These are phyloP conservation scores for Bovichtus diacanthus DNA, from an alignment of 2,797 vertebrate species.

Conservation along the genomic window DNA sequence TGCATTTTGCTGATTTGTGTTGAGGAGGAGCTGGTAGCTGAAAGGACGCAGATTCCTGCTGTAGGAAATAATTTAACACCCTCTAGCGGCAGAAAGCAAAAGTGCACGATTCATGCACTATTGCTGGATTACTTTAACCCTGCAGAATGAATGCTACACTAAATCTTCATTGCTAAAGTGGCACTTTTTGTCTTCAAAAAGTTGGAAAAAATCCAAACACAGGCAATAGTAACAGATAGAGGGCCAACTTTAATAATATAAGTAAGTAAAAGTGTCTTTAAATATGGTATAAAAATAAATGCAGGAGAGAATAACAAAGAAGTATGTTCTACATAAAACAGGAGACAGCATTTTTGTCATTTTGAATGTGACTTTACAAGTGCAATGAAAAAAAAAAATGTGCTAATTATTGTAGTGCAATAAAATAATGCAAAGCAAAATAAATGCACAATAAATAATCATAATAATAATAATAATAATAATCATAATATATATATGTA, in stretches of 20 bases:
- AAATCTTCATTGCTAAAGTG: background rate
- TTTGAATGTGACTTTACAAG: slow-evolving; percentile 88
- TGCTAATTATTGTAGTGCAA: slow-evolving; percentile 91
- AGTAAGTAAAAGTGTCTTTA: slow-evolving; percentile 97
- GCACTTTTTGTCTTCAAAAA: background rate
- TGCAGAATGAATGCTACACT: background rate
- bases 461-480: slow-evolving; percentile 75
- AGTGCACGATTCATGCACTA: slow-evolving; percentile 32
- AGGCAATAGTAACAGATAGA: slow-evolving; percentile 86
- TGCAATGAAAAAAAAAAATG: slow-evolving; percentile 89
- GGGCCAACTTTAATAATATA: slow-evolving; percentile 92
- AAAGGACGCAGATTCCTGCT: background rate
- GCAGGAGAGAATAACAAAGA: slow-evolving; percentile 92
- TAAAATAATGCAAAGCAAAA: slow-evolving; percentile 87
- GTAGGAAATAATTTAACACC: slow-evolving; percentile 62
- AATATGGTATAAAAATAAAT: slow-evolving; percentile 99
- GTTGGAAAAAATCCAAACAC: slow-evolving; percentile 7
- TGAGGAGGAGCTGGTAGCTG: background rate
- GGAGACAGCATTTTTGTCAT: slow-evolving; percentile 85
- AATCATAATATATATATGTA: slow-evolving; percentile 74
- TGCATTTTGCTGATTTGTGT: slow-evolving; percentile 44
- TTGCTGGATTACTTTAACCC: background rate
- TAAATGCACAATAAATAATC: slow-evolving; percentile 84
- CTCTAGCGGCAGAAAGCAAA: slow-evolving; percentile 71
- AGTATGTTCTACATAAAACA: slow-evolving; percentile 90